Evolutionary conservation across 2,113 vertebrate species (phyloP), one percentile per base, ranked within the genome.

Genomic region (Nymphicus hollandicus): DNA sequence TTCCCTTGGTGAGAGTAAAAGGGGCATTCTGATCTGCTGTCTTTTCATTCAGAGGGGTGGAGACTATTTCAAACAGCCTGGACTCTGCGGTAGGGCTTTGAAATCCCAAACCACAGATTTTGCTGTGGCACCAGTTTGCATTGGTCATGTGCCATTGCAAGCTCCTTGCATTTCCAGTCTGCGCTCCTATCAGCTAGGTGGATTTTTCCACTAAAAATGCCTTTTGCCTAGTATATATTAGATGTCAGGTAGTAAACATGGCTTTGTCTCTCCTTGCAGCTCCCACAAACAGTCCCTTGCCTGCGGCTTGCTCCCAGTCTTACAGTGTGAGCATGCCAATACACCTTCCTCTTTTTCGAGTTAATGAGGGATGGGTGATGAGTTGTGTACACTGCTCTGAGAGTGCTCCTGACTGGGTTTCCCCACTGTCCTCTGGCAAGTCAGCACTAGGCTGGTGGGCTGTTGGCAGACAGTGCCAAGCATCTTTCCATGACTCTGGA

Each of bases 331-430:
- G 35, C 18, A 5, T 43, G 58, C 12, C 15, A 46, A 6, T 23
- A 39, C 5, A 1, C 19, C 64, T 74, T 19, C 5, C 15, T 61
- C n/a, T 95, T 68, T 25, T 24, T 12, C 16, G 4, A 8, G 23
- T 50, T 64, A 44, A n/a, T 1, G 5, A 43, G 58, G 8, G 7
- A 10, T 39, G 18, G 29, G 12, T 1, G 0, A 1, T 13, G 14
- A 56, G 16, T 31, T 44, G 12, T 23, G 2, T 50, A 11, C 10
- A 3, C 6, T 1, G 2, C 24, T 77, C 55, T 46, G 70, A 43
- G 27, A 10, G 13, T 1, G 1, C 63, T 47, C 3, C 1, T 46
- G 8, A 18, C 44, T 43, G 33, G 13, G 13, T 76, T 76, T 33
- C 46, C 27, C n/a, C 2, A 1, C 13, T 73, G 1, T 44, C 16